Base-by-base conservation (phyloP, 1,140 invertebrate genomes). In the Trachymyrmex septentrionalis region DNA sequence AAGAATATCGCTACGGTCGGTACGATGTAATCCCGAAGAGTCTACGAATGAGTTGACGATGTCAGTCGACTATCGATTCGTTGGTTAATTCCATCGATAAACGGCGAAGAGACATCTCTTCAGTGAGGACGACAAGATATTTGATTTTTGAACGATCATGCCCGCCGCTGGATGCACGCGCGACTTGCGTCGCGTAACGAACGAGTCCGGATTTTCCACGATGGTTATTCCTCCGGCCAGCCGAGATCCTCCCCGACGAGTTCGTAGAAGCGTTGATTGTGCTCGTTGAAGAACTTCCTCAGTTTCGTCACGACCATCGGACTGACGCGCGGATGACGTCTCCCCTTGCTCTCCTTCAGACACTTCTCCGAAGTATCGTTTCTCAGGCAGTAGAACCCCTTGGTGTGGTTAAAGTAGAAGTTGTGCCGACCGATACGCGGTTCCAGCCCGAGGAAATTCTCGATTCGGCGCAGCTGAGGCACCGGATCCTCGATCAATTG, bases 341-440 rank as follows among this genome's bases (percentile, higher is more conserved):
- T 96, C 4, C 99, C 99, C 94, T 99, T 99, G 78, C 98, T 99
- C 92, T 99, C 99, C 4, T 98, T 97, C 81, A 99, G 95, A 95
- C 99, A 99, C 92, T 99, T 97, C 92, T 98, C 97, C 38, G 97
- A 97, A 6, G 97, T 98, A 87, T 98, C 97, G 92, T 98, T 98
- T 53, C 98, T 96, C 86, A 99, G 96, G 95, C 99, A 99, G 92
- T 99, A 99, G 95, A 99, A 99, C 4, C 99, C 99, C 95, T 99
- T 99, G 21, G 98, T 99, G 94, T 98, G 97, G 95, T 99, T 99
- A 95, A 99, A 99, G 94, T 99, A 99, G 95, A 99, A 99, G 95
- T 99, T 98, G 90, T 98, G 97, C 88, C 98, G 97, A 16, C 97
- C 97, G 85, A 99, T 97, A 48, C 96, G 96, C 48, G 96, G 96